These are phyloP conservation scores for Clivina fossor DNA, from an alignment of 2,888 invertebrate genomes.

Conservation along the genomic window DNA sequence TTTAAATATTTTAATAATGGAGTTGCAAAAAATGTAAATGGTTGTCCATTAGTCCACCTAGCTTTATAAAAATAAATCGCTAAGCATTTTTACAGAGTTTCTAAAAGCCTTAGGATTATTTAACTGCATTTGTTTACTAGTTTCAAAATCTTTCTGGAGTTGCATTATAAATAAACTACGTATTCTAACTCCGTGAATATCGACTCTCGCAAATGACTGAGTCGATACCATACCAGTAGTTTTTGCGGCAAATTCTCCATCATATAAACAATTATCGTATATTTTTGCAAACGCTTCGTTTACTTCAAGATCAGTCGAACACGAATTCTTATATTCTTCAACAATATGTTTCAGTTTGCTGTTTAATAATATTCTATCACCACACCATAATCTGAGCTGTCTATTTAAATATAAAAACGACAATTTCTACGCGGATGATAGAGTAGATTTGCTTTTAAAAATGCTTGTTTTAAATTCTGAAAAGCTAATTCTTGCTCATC, in stretches of 20 bases:
- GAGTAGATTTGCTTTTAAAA: too few relatives aligned
- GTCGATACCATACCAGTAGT: constrained; percentile 47
- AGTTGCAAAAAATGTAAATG: constrained; percentile 42
- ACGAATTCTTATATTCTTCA: constrained; percentile 46
- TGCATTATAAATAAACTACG: constrained; percentile 45
- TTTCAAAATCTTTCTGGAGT: constrained; percentile 49
- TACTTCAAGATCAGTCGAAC: constrained; percentile 45
- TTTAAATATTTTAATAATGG: constrained; percentile 51
- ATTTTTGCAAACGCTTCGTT: constrained; percentile 48
- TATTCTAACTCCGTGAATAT: constrained; percentile 40
- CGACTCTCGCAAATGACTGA: constrained; percentile 45
- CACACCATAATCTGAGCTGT: too few relatives aligned
- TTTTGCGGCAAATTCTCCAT: constrained; percentile 48
- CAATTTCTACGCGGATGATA: too few relatives aligned
- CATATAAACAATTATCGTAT: constrained; percentile 46
- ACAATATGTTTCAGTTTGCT: constrained; percentile 49
- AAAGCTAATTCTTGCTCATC: too few relatives aligned
- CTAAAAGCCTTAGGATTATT: constrained; percentile 46
- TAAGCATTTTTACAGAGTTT: constrained; percentile 51
- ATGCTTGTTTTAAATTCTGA: too few relatives aligned
- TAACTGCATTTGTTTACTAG: constrained; percentile 40
- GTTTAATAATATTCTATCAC: constrained; percentile 52
- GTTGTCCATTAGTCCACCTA: constrained; percentile 43
- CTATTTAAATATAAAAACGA: too few relatives aligned
- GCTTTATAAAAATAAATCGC: constrained; percentile 50